Percentiles rank a stretch among this genome's conserved stretches.
phyloP scores from a whole-genome alignment of 2,113 vertebrate genomes.

The pig (Sus scrofa) region DNA sequence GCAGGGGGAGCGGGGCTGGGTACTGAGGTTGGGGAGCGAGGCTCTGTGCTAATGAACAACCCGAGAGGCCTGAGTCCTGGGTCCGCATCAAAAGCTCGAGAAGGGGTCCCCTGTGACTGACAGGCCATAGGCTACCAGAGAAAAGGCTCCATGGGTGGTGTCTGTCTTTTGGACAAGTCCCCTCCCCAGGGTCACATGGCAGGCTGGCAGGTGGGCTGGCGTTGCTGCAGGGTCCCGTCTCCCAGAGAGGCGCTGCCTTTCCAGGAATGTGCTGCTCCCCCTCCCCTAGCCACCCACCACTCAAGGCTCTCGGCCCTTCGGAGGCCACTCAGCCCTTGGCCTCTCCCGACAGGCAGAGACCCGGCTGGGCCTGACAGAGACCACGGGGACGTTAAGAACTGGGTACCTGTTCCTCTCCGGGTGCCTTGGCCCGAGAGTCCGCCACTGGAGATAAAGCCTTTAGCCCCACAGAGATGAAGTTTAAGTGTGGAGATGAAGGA shows the following conservation, averaged over 20 bases:
- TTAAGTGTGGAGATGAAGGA: neutral
- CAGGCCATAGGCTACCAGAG: neutral
- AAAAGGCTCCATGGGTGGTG: neutral
- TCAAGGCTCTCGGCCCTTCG: neutral
- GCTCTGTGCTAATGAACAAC: neutral
- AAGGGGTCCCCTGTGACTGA: neutral
- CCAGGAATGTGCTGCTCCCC: neutral
- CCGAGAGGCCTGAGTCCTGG: neutral
- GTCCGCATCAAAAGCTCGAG: neutral
- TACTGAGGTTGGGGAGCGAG: neutral
- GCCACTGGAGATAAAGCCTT: neutral
- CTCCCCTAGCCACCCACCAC: too few relatives aligned
- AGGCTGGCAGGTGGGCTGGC: neutral
- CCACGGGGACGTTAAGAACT: neutral
- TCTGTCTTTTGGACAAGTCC: neutral
- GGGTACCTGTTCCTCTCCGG: neutral
- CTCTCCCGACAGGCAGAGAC: neutral
- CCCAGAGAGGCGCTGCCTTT: neutral
- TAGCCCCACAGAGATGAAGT: neutral
- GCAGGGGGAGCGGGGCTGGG: neutral
- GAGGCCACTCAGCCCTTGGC: neutral
- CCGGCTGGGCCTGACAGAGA: neutral
- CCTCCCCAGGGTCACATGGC: neutral
- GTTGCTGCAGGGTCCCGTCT: neutral
- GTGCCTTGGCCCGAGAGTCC: neutral